Evolutionary conservation across 2,797 vertebrate genomes (phyloP).

Genomic region (Rhinella marina): DNA sequence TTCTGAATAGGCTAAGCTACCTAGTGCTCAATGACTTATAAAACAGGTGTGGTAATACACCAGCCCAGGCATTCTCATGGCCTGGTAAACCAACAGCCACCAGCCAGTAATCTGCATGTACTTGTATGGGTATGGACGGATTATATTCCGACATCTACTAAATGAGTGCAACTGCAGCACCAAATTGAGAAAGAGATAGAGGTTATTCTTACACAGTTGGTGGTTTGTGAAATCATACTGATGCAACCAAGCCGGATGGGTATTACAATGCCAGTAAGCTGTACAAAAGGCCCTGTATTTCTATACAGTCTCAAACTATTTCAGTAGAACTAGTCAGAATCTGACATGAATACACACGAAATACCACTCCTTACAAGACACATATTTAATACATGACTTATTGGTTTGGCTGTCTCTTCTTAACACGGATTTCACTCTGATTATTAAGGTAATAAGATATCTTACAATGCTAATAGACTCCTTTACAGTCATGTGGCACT

Average conservation of each 20-base stretch:
- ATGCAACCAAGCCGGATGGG: background rate
- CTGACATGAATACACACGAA: background rate
- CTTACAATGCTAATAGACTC: background rate
- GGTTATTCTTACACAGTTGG: background rate
- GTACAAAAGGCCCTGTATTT: background rate
- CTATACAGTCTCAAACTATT: background rate
- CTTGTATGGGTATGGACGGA: background rate
- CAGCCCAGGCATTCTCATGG: background rate
- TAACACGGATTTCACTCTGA: no score
- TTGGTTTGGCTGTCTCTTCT: background rate
- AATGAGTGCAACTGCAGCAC: background rate
- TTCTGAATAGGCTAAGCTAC: background rate
- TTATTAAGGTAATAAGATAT: background rate
- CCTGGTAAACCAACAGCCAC: background rate
- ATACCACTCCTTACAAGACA: background rate
- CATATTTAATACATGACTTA: background rate
- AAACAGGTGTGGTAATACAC: constrained; percentile 35
- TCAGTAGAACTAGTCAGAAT: background rate
- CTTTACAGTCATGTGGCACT: background rate
- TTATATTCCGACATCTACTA: background rate
- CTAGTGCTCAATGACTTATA: background rate
- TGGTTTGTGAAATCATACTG: background rate
- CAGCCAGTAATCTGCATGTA: background rate
- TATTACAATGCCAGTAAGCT: background rate
- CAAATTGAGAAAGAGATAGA: background rate